Evolutionary conservation across 2,888 invertebrate species (phyloP), one percentile per base, ranked within the genome.

Genomic region (Incurvaria masculella): DNA sequence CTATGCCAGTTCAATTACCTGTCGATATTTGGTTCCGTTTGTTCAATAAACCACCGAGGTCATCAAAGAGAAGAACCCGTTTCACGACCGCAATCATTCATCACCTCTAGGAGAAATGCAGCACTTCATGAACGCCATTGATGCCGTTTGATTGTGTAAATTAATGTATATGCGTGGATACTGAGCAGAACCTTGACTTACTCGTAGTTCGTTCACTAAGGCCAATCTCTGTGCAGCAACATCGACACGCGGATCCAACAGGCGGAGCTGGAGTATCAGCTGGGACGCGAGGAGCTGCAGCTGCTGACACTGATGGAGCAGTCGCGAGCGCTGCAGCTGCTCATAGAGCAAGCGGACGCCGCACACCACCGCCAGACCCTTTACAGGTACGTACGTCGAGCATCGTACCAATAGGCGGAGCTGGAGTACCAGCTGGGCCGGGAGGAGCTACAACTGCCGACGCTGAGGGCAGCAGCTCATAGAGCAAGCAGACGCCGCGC

Each of bases 221-320:
- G n/a, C n/a, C n/a, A n/a, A n/a, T n/a, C n/a, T n/a, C n/a, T n/a
- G n/a, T n/a, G 2, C 68, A 93, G 93, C 60, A 93, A 93, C 68
- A 94, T 94, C 50, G 94, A 94, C 68, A 87, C 89, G 43, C 81
- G 93, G 56, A 94, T 94, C 64, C 88, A 92, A 61, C 93, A 94
- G 64, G 94, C 94, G 0, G 94, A 94, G 69, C 72, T 94, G 57
- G 94, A 94, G 64, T 94, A 93, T 68, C 88, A 92, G 64, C 73
- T 93, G 55, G 94, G 94, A 0, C 82, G 93, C 42, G 94, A 94
- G 69, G 94, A 94, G 70, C 72, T 94, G 55, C 92, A 93, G 69
- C 80, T 94, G 61, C 72, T 93, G 55, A 90, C 91, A 43, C 80
- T 94, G 57, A 82, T 90, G 54, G 93, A 94, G 73, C 93, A 94